Conservation (phyloP, 2,113 vertebrate genomes). For the Axis porcinus region DNA sequence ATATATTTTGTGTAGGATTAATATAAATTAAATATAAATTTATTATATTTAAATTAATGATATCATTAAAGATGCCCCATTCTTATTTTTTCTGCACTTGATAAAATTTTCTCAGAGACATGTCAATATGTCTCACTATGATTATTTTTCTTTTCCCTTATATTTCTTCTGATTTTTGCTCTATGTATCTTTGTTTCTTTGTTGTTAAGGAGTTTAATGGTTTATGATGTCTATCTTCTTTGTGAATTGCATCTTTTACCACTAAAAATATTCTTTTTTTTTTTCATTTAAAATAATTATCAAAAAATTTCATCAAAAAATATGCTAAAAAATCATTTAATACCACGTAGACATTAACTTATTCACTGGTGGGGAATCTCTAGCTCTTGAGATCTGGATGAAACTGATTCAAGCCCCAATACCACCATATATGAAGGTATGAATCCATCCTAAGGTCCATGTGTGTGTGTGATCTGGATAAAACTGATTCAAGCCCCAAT, state of each 20-base stretch:
- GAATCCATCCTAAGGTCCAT: accelerated
- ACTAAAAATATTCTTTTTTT: too few species aligned
- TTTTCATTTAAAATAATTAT: neutral
- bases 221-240: too few species aligned
- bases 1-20: neutral
- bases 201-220: too few species aligned
- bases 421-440: accelerated
- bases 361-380: accelerated
- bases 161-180: too few species aligned
- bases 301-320: neutral
- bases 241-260: too few species aligned
- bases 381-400: neutral
- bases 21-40: neutral
- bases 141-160: too few species aligned
- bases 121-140: too few species aligned
- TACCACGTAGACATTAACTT: accelerated
- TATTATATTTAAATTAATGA: neutral
- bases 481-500: neutral
- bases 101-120: neutral
- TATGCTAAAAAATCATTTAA: too few species aligned
- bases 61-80: neutral
- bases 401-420: neutral
- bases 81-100: neutral
- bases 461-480: neutral
- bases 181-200: too few species aligned